Percentiles rank a stretch among this genome's conserved stretches.
Conservation (phyloP, 2,888 invertebrate species). For the Steinernema scapterisci region DNA sequence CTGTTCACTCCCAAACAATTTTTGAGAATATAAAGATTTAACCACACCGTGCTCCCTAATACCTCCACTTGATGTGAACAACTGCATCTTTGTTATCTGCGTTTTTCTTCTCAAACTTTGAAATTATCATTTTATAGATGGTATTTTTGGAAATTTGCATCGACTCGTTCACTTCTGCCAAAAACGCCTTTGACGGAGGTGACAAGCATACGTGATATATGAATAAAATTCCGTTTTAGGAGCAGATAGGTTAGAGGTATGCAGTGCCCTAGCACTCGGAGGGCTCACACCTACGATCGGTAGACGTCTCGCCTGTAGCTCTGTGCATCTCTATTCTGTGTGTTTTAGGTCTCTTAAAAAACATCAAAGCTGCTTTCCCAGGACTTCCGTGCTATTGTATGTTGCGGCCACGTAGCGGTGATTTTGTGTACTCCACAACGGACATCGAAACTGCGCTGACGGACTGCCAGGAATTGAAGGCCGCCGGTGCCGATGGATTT, state of each 20-base stretch:
- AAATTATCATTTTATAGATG: conserved; percentile 4
- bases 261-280: conserved; percentile 42
- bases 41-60: neutral
- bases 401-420: conserved; percentile 47
- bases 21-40: no score
- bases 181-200: conserved; percentile 43
- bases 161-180: conserved; percentile 49
- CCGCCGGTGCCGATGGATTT: conserved; percentile 47
- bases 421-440: conserved; percentile 46
- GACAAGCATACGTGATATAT: neutral
- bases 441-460: conserved; percentile 40
- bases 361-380: conserved; percentile 37
- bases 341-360: conserved; percentile 43
- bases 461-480: conserved; percentile 46
- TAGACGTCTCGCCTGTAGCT: neutral
- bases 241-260: conserved; percentile 49
- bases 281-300: conserved; percentile 47
- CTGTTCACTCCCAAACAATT: conserved; percentile 3
- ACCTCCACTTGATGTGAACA: neutral
- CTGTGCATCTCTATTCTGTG: neutral
- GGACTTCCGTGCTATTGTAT: conserved; percentile 42
- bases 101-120: neutral
- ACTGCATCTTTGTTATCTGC: neutral
- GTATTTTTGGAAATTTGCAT: conserved; percentile 47
- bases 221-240: conserved; percentile 35